phyloP scores from a whole-genome alignment of 2,888 invertebrate species.

The Gerosis bhagava region DNA sequence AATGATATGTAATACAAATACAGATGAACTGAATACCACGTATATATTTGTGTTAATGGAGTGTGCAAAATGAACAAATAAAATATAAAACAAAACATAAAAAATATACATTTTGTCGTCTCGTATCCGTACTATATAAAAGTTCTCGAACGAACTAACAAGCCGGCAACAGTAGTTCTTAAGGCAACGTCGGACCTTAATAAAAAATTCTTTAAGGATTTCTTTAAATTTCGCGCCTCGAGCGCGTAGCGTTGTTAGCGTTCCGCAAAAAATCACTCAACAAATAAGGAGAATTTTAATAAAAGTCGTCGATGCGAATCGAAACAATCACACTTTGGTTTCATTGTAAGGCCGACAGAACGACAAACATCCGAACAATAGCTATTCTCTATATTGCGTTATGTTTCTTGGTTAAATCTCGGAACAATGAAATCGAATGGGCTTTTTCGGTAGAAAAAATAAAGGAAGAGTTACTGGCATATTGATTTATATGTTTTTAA shows the following conservation, averaged over 20 bases:
- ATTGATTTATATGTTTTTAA: constrained; percentile 15
- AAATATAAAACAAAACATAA: too few species aligned
- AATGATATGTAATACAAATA: too few species aligned
- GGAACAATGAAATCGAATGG: constrained; percentile 23
- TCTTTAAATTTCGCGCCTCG: constrained; percentile 33
- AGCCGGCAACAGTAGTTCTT: constrained; percentile 23
- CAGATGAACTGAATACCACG: too few species aligned
- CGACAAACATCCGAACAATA: constrained; percentile 52
- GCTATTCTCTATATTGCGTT: constrained; percentile 23
- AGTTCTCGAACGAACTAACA: constrained; percentile 17
- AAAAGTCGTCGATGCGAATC: constrained; percentile 60
- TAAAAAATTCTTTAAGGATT: constrained; percentile 24
- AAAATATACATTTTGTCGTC: too few species aligned
- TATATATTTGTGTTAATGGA: too few species aligned
- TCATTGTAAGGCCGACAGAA: constrained; percentile 55
- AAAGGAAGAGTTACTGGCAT: constrained; percentile 7
- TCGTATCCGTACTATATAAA: too few species aligned
- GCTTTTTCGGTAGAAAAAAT: constrained; percentile 5
- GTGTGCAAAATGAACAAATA: too few species aligned
- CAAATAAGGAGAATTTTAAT: constrained; percentile 65
- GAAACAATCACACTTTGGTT: constrained; percentile 59
- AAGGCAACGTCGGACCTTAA: constrained; percentile 20
- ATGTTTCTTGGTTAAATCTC: constrained; percentile 13
- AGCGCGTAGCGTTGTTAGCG: constrained; percentile 27
- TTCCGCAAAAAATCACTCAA: constrained; percentile 31